These are phyloP conservation scores for Dasyornis broadbenti DNA, from an alignment of 2,113 vertebrate genomes.

Conservation along the genomic window DNA sequence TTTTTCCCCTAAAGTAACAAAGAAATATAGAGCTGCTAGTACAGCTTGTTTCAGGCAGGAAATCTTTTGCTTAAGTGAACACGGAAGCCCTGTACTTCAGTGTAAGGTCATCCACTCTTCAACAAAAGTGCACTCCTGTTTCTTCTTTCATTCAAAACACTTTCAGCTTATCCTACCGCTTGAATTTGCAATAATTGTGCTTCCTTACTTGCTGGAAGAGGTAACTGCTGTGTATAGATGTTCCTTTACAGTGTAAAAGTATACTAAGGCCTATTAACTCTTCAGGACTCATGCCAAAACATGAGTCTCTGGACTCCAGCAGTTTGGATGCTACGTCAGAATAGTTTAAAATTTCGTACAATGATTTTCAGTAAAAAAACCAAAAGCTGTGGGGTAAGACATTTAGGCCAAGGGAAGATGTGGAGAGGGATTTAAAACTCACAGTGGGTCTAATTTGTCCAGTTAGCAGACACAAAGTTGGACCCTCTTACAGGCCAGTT, in stretches of 20 bases:
- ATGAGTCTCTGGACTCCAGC: background rate
- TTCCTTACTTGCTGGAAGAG: background rate
- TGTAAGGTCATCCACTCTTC: background rate
- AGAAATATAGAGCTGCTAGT: background rate
- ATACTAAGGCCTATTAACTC: background rate
- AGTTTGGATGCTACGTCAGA: background rate
- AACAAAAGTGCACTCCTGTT: background rate
- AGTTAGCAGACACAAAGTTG: background rate
- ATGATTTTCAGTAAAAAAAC: background rate
- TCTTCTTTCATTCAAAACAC: background rate
- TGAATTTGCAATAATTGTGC: background rate
- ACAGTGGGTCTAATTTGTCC: background rate
- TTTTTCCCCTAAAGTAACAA: background rate
- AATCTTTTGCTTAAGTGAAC: background rate
- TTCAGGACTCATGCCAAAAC: background rate
- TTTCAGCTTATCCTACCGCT: background rate
- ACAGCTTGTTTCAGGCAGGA: background rate
- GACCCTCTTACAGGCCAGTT: background rate
- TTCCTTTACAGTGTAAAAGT: background rate
- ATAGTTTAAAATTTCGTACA: background rate
- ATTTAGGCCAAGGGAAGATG: fast-evolving
- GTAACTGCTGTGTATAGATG: background rate
- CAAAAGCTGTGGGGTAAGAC: background rate
- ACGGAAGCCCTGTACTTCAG: background rate
- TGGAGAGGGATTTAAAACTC: background rate